phyloP scores from a whole-genome alignment of 2,888 invertebrate species.

The Lampropteryx suffumata region DNA sequence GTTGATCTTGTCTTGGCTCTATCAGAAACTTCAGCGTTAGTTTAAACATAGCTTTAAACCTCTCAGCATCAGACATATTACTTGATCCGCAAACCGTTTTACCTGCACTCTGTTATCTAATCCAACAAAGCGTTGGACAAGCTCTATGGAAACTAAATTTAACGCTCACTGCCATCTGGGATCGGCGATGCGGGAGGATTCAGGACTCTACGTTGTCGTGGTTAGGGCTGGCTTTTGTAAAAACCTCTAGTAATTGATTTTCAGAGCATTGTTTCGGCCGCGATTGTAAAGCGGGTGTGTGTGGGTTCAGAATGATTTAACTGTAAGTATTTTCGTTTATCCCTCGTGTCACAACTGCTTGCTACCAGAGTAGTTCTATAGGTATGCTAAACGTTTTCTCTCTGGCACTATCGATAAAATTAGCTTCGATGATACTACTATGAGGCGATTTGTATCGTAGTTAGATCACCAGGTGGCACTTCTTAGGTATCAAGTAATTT shows the following conservation, averaged over 20 bases:
- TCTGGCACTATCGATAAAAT: no score
- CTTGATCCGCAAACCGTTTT: constrained; percentile 5
- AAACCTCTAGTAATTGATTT: constrained; percentile 1
- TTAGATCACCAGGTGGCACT: no score
- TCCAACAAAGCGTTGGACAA: constrained; percentile 7
- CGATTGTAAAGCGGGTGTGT: neutral
- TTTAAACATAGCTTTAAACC: neutral
- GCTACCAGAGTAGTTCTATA: no score
- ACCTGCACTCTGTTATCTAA: constrained; percentile 14
- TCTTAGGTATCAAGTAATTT: no score
- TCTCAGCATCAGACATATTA: constrained; percentile 9
- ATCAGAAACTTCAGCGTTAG: neutral
- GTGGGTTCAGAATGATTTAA: no score
- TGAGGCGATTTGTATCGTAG: no score
- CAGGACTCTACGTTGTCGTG: neutral
- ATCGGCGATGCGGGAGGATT: constrained; percentile 1
- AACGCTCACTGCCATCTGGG: constrained; percentile 5
- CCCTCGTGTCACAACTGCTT: no score
- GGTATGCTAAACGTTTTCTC: no score
- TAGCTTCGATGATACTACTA: no score
- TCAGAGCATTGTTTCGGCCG: constrained; percentile 1
- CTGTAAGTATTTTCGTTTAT: no score
- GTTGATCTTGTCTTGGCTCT: no score
- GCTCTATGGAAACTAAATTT: constrained; percentile 8
- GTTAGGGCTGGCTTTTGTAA: neutral